Percentiles rank a stretch among this genome's conserved stretches.
phyloP scores from a whole-genome alignment of 2,113 vertebrate species.

The Tetraodon nigroviridis region DNA sequence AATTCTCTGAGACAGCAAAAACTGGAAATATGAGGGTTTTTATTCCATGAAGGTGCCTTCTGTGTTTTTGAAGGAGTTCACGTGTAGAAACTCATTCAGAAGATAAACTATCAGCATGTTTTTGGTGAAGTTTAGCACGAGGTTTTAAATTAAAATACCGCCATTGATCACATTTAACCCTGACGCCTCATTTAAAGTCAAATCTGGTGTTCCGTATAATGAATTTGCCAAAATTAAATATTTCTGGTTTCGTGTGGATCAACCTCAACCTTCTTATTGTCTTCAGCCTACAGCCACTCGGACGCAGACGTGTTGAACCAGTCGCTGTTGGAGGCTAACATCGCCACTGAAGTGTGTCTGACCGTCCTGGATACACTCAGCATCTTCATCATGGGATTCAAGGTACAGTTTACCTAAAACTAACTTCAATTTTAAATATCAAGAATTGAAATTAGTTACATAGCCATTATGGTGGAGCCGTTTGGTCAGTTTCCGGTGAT shows the following conservation, averaged over 20 bases:
- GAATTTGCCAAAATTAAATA: neutral
- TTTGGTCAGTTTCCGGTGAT: neutral
- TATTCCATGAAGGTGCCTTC: slow-evolving; percentile 30
- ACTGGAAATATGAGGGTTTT: slow-evolving; percentile 25
- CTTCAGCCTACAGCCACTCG: slow-evolving; percentile 89
- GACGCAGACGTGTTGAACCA: slow-evolving; percentile 95
- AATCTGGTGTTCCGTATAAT: neutral
- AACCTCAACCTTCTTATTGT: slow-evolving; percentile 41
- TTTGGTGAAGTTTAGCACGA: slow-evolving; percentile 26
- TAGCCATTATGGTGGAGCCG: neutral
- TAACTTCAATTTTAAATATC: too few species aligned
- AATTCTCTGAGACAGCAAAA: slow-evolving; percentile 15
- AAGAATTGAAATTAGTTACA: too few species aligned
- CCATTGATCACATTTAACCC: slow-evolving; percentile 40
- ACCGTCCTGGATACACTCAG: slow-evolving; percentile 93
- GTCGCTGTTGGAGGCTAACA: slow-evolving; percentile 92
- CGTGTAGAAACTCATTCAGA: neutral
- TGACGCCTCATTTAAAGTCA: slow-evolving; percentile 1
- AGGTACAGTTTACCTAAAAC: slow-evolving; percentile 74
- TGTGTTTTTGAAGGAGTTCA: slow-evolving; percentile 3
- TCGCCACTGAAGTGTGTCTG: slow-evolving; percentile 94
- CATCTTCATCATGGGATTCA: slow-evolving; percentile 94
- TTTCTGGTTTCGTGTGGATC: slow-evolving; percentile 2
- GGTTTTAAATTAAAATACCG: slow-evolving; percentile 10
- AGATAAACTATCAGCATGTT: neutral